Percentiles rank a stretch among this genome's conserved stretches.
Conservation (phyloP, 2,888 invertebrate genomes). For the Lepidocyrtoides sp. region DNA sequence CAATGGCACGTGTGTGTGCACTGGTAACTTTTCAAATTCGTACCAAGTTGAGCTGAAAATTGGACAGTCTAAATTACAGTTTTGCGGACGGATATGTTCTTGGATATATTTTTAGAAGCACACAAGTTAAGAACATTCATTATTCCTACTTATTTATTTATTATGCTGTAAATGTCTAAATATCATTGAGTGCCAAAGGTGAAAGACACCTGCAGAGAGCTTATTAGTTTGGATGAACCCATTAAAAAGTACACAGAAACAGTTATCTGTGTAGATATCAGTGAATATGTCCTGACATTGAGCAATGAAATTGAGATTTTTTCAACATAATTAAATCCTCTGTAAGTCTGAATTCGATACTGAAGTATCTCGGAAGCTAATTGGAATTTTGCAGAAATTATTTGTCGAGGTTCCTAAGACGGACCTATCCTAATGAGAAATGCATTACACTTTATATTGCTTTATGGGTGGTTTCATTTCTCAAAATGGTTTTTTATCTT, state of each 20-base stretch:
- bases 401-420: conserved; percentile 1
- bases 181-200: conserved; percentile 10
- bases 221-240: background rate
- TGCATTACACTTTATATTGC: conserved; percentile 37
- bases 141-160: too few species aligned
- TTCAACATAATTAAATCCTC: background rate
- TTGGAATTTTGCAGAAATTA: background rate
- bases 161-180: background rate
- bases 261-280: background rate
- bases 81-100: background rate
- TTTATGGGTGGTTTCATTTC: conserved; percentile 50
- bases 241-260: background rate
- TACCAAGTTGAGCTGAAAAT: too few species aligned
- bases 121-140: too few species aligned
- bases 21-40: background rate
- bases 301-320: conserved; percentile 32
- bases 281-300: background rate
- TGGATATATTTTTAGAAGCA: background rate
- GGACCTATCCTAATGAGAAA: conserved; percentile 55
- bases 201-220: conserved; percentile 36
- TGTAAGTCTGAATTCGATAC: conserved; percentile 9
- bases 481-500: background rate
- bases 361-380: conserved; percentile 9
- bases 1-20: background rate
- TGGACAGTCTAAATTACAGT: too few species aligned